phyloP scores from a whole-genome alignment of 1,140 invertebrate species.

The Eurosta solidaginis region DNA sequence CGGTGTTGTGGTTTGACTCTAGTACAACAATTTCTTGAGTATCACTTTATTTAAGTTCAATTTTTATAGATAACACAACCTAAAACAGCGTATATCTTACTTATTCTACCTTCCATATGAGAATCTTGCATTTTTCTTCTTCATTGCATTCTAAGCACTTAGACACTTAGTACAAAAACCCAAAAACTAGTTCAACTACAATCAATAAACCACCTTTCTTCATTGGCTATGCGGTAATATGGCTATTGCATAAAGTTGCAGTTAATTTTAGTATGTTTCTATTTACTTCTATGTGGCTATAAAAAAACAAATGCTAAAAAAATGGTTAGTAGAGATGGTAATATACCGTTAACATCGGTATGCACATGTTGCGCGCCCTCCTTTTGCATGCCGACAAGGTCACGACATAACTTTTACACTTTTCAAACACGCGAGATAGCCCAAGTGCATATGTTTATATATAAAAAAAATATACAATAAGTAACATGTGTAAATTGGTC shows the following conservation, averaged over 20 bases:
- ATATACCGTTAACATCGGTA: neutral
- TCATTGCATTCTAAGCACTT: slow-evolving; percentile 3
- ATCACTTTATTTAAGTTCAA: too few relatives aligned
- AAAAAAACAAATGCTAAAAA: neutral
- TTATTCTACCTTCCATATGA: too few relatives aligned
- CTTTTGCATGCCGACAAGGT: slow-evolving; percentile 9
- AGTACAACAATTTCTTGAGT: too few relatives aligned
- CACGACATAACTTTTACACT: slow-evolving; percentile 25
- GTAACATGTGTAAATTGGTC: neutral
- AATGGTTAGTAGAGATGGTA: neutral
- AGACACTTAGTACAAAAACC: too few relatives aligned
- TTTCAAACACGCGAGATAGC: neutral
- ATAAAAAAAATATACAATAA: neutral
- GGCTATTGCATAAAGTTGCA: neutral
- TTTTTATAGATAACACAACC: too few relatives aligned
- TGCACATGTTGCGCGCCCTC: slow-evolving; percentile 25
- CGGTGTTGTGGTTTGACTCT: too few relatives aligned
- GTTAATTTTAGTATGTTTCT: slow-evolving; percentile 13
- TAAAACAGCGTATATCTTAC: too few relatives aligned
- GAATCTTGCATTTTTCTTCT: neutral
- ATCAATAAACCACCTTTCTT: too few relatives aligned
- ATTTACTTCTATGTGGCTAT: neutral
- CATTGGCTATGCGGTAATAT: too few relatives aligned
- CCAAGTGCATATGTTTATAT: neutral
- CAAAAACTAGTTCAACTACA: too few relatives aligned